Evolutionary conservation across 2,888 invertebrate species (phyloP).

Genomic region (Lasioglossum leucozonium): DNA sequence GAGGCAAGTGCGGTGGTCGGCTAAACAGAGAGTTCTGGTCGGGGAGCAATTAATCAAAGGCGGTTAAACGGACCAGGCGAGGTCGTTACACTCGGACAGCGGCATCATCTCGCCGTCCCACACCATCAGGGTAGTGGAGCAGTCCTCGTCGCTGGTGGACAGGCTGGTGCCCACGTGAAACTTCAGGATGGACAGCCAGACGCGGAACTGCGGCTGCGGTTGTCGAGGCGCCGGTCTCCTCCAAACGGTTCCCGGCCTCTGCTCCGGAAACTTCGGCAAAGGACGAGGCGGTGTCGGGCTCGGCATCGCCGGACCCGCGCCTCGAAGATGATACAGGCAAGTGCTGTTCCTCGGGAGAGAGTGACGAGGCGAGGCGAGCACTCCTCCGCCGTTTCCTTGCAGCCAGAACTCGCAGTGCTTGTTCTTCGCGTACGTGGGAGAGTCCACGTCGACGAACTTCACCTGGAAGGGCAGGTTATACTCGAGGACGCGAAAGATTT

Average conservation of each 20-base stretch:
- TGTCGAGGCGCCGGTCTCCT: constrained; percentile 85
- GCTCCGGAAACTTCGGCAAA: constrained; percentile 83
- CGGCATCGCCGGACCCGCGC: constrained; percentile 86
- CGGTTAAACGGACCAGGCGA: constrained; percentile 89
- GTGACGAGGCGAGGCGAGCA: constrained; percentile 93
- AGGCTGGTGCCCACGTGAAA: constrained; percentile 91
- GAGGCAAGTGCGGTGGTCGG: not conserved
- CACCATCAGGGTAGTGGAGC: constrained; percentile 93
- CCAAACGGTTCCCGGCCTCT: constrained; percentile 84
- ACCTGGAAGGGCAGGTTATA: constrained; percentile 86
- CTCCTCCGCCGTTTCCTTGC: constrained; percentile 91
- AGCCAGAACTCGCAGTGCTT: constrained; percentile 96
- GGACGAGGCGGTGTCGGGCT: constrained; percentile 85
- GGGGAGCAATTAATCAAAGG: constrained; percentile 21
- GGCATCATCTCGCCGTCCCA: constrained; percentile 91
- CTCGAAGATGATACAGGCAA: constrained; percentile 93
- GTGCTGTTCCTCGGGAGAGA: constrained; percentile 95
- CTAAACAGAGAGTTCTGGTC: not conserved
- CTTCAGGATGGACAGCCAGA: constrained; percentile 94
- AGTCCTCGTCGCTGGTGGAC: constrained; percentile 90
- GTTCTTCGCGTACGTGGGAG: constrained; percentile 93
- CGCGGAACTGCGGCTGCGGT: constrained; percentile 89
- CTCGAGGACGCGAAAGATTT: not conserved
- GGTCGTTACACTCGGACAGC: constrained; percentile 92
- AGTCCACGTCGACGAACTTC: constrained; percentile 93